Evolutionary conservation across 2,888 invertebrate species (phyloP).

Genomic region (Ptychoptera contaminata): DNA sequence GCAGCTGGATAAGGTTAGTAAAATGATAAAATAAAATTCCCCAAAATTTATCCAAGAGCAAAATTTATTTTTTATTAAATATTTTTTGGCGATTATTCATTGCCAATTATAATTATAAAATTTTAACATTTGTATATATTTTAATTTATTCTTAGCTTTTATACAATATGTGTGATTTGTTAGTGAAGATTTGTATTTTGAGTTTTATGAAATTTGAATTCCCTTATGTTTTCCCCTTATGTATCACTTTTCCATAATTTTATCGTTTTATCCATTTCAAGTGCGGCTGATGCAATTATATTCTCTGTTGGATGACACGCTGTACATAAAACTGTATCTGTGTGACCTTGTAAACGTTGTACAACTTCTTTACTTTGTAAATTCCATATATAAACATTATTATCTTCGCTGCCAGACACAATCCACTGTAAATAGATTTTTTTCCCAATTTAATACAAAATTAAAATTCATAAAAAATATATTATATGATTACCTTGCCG

Average conservation of each 20-base stretch:
- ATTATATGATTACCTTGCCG: slow-evolving; percentile 60
- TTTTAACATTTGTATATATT: no score
- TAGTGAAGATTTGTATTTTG: not conserved
- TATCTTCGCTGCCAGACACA: slow-evolving; percentile 99
- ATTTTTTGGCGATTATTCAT: no score
- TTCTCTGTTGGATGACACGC: slow-evolving; percentile 99
- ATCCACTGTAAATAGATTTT: slow-evolving; percentile 65
- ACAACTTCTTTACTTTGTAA: slow-evolving; percentile 98
- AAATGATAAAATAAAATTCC: no score
- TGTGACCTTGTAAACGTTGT: slow-evolving; percentile 92
- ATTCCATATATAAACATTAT: slow-evolving; percentile 99
- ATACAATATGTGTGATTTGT: no score
- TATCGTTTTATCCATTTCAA: slow-evolving; percentile 98
- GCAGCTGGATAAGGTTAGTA: no score
- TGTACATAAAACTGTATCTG: slow-evolving; percentile 90
- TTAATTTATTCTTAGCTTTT: no score
- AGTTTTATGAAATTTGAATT: not conserved
- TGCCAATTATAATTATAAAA: no score
- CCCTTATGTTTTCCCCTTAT: slow-evolving; percentile 32
- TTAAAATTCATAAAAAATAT: not conserved
- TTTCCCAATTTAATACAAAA: not conserved
- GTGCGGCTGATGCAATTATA: slow-evolving; percentile 95
- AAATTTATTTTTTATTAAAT: not conserved
- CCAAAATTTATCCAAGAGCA: not conserved
- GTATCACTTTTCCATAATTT: slow-evolving; percentile 98